Percentiles rank a stretch among this genome's conserved stretches.
Conservation (phyloP, 2,888 invertebrate genomes). For the Drosophila sordidula region DNA sequence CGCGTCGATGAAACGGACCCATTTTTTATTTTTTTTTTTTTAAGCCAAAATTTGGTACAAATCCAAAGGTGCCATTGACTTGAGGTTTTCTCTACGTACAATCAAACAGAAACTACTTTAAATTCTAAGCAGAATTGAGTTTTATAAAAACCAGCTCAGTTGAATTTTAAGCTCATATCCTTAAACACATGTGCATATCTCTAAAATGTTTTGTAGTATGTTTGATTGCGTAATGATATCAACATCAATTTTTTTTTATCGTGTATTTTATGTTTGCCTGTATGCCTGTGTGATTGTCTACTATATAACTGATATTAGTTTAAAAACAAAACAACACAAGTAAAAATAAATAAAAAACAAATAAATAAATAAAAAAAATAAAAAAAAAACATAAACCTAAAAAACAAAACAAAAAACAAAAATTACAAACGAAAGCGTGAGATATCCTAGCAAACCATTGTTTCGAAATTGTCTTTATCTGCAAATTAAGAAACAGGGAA, state of each 20-base stretch:
- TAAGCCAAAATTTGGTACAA: conserved; percentile 44
- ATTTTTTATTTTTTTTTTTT: conserved; percentile 41
- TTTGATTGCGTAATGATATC: conserved; percentile 57
- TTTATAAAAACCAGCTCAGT: conserved; percentile 48
- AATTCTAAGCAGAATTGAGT: conserved; percentile 47
- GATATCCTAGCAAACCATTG: conserved; percentile 77
- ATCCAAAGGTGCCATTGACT: conserved; percentile 54
- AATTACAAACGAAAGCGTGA: conserved; percentile 51
- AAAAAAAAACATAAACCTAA: conserved; percentile 2
- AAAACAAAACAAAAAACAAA: conserved; percentile 13
- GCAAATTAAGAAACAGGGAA: conserved; percentile 39
- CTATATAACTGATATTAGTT: conserved; percentile 72
- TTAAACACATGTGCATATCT: conserved; percentile 32
- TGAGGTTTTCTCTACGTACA: conserved; percentile 47
- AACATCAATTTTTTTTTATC: conserved; percentile 42
- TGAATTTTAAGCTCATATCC: conserved; percentile 54
- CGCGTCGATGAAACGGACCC: conserved; percentile 17
- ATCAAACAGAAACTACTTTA: conserved; percentile 76
- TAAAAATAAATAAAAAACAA: conserved; percentile 16
- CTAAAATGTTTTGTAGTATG: conserved; percentile 46
- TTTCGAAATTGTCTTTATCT: conserved; percentile 71
- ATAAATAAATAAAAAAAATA: conserved; percentile 12
- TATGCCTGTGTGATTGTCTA: conserved; percentile 72
- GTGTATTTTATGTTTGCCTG: conserved; percentile 43
- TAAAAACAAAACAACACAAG: conserved; percentile 49